phyloP scores from a whole-genome alignment of 2,113 vertebrate genomes.

The Mionectes macconnelli region DNA sequence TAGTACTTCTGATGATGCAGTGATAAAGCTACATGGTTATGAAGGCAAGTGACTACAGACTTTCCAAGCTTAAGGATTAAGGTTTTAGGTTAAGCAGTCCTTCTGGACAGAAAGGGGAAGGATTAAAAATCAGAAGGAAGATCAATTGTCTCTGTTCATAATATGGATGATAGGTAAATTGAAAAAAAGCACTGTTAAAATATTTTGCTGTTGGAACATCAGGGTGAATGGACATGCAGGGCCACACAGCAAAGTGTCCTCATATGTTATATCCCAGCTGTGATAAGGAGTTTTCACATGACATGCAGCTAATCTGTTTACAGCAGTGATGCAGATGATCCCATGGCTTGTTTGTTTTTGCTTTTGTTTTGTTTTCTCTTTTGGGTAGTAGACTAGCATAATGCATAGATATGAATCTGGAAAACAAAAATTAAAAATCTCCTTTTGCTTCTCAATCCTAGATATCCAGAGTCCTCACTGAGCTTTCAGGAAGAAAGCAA shows the following conservation, averaged over 20 bases:
- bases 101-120: conserved; percentile 59
- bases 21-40: conserved; percentile 63
- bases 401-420: conserved; percentile 8
- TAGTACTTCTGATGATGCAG: conserved; percentile 42
- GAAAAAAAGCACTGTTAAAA: background rate
- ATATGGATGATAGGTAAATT: conserved; percentile 44
- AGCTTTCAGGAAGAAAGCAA: background rate
- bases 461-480: background rate
- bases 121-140: conserved; percentile 67
- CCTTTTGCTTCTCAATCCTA: background rate
- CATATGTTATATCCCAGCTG: background rate
- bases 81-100: conserved; percentile 68
- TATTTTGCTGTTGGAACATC: background rate
- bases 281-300: conserved; percentile 8
- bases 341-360: background rate
- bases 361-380: background rate
- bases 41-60: conserved; percentile 66
- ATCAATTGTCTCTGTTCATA: conserved; percentile 30
- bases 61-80: conserved; percentile 69
- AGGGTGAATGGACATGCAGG: background rate
- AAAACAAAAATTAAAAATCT: conserved; percentile 27
- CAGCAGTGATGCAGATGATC: conserved; percentile 11
- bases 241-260: background rate
- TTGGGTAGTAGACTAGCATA: background rate
- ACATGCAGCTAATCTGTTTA: conserved; percentile 26